A percentile compares a stretch with the other conserved stretches of the same genome.
Evolutionary conservation across 2,113 vertebrate genomes (phyloP).

Genomic region (Calonectris borealis): DNA sequence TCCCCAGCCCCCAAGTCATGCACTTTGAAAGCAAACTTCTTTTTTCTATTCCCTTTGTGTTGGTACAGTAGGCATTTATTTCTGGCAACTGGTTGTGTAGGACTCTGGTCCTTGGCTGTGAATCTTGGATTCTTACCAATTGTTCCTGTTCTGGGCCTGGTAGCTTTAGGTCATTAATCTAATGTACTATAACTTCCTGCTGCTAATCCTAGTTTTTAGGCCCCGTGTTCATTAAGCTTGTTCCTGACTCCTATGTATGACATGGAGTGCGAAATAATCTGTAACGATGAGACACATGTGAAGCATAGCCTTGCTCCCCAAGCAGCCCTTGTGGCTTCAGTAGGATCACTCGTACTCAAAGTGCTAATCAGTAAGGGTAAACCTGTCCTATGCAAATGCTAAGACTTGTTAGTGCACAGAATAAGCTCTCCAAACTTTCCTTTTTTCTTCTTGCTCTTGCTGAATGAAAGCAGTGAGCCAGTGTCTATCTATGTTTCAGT

Average conservation of each 20-base stretch:
- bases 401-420: not conserved
- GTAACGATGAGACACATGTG: accelerated
- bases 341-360: not conserved
- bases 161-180: constrained; percentile 41
- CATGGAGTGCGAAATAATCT: not conserved
- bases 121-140: constrained; percentile 26
- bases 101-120: not conserved
- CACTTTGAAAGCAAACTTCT: not conserved
- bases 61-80: not conserved
- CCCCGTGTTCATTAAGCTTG: not conserved
- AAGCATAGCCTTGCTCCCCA: not conserved
- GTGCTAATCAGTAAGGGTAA: not conserved
- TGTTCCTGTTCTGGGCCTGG: not conserved
- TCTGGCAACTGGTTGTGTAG: not conserved
- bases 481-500: not conserved
- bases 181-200: constrained; percentile 31
- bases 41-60: not conserved
- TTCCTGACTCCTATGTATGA: not conserved
- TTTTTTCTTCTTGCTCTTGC: not conserved
- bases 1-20: not conserved
- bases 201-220: constrained; percentile 39
- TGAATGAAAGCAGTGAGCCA: not conserved
- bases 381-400: not conserved
- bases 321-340: not conserved
- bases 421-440: not conserved